Evolutionary conservation across 2,888 invertebrate species (phyloP), one percentile per base, ranked within the genome.

Genomic region (Orthosia cruda): DNA sequence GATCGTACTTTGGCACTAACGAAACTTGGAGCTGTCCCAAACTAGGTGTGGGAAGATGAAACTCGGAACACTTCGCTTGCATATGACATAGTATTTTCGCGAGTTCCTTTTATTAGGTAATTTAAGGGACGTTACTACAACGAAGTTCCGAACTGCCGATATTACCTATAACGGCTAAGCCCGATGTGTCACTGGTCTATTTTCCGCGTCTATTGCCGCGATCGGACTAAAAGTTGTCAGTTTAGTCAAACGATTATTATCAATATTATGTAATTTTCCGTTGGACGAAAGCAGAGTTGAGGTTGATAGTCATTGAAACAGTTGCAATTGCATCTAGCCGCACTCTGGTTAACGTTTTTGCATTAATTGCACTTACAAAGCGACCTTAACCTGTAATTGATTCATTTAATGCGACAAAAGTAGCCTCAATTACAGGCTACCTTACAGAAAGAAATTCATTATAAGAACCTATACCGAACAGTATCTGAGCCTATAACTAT

Each of bases 11-110:
- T 95, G 95, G 94, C 94, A 92, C 91, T 80, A 40, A 65, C 68
- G 79, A 84, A 87, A 89, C 86, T 96, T 95, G 95, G 95, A 94
- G 90, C 88, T 78, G 77, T 90, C 93, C 95, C 95, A 95, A 95
- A 81, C 63, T 71, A 58, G 69, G 52, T 65, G 83, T 78, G 73
- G 70, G 72, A 71, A 76, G 74, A 82, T 64, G 77, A 76, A 64
- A 80, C 58, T 78, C 49, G 58, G 81, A 87, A 81, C 79, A 76
- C 66, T 83, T 65, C 64, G 71, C 66, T 73, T 73, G 82, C 67
- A 74, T 74, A 67, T 70, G 62, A 67, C 65, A 76, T 69, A 62
- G 62, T 69, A 76, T 83, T 81, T 76, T 63, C 32, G 63, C 3
- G 52, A 65, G 18, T 55, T n/a, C 26, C 23, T 64, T 55, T 47